A percentile compares a stretch with the other conserved stretches of the same genome.
Conservation (phyloP, 2,888 invertebrate genomes). For the Andrena hattorfiana region DNA sequence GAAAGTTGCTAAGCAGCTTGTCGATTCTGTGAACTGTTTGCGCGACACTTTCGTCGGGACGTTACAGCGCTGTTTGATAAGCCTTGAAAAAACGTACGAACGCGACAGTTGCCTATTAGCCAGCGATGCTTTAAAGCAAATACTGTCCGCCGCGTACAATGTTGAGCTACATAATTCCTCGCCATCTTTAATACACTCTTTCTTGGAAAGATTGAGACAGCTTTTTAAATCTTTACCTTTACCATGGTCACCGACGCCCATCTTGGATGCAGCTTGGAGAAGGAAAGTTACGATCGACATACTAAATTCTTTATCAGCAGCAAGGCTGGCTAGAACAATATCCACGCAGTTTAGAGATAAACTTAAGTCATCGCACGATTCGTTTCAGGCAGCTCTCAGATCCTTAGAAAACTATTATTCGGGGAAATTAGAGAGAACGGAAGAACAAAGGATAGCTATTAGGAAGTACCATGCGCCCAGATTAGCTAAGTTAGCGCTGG, state of each 20-base stretch:
- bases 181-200: conserved; percentile 88
- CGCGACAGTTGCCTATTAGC: conserved; percentile 87
- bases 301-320: conserved; percentile 90
- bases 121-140: conserved; percentile 91
- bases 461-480: conserved; percentile 92
- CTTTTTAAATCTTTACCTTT: conserved; percentile 87
- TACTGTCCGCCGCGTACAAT: conserved; percentile 91
- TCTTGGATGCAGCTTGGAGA: conserved; percentile 88
- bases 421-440: conserved; percentile 91
- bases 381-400: conserved; percentile 90
- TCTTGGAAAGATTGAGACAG: conserved; percentile 89
- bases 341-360: conserved; percentile 92
- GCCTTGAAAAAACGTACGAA: conserved; percentile 88
- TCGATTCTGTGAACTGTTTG: conserved; percentile 92
- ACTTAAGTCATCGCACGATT: conserved; percentile 91
- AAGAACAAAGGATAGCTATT: conserved; percentile 91
- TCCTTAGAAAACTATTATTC: conserved; percentile 90
- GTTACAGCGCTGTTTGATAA: conserved; percentile 90
- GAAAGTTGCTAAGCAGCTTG: conserved; percentile 91
- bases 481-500: conserved; percentile 92
- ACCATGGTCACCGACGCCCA: conserved; percentile 87
- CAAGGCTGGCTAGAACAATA: conserved; percentile 90
- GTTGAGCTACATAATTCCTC: conserved; percentile 90
- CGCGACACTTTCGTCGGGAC: conserved; percentile 94
- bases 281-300: conserved; percentile 89